Percentiles rank a stretch among this genome's conserved stretches.
phyloP scores from a whole-genome alignment of 23 tunicate species.

The Ascidia mentula region DNA sequence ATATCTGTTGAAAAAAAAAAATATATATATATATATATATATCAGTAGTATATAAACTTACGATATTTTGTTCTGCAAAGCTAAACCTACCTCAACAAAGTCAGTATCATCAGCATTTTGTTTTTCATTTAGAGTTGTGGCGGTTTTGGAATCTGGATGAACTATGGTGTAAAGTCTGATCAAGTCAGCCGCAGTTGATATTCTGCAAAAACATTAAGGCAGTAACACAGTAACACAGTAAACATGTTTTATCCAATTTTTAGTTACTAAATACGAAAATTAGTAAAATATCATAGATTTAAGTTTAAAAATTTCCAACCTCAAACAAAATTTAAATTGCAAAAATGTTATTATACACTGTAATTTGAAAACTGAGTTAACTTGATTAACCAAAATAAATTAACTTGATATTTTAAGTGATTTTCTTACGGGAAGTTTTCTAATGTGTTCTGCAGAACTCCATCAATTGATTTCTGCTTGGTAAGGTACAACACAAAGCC shows the following conservation, averaged over 20 bases:
- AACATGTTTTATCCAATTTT: too few relatives aligned
- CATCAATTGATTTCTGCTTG: constrained; percentile 56
- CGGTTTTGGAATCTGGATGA: constrained; percentile 33
- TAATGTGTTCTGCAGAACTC: constrained; percentile 34
- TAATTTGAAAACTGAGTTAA: too few relatives aligned
- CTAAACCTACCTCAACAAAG: constrained; percentile 17
- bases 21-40: background rate
- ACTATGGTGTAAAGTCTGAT: constrained; percentile 17
- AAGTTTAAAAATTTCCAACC: too few relatives aligned
- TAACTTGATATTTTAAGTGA: too few relatives aligned
- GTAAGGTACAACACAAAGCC: constrained; percentile 68
- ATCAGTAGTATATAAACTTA: too few relatives aligned
- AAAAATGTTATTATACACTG: too few relatives aligned
- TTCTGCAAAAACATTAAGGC: too few relatives aligned
- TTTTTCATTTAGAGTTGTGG: background rate
- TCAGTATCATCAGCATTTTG: background rate
- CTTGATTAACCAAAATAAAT: background rate
- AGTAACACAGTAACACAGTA: too few relatives aligned
- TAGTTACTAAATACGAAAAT: too few relatives aligned
- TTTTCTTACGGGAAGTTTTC: constrained; percentile 58
- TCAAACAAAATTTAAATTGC: too few relatives aligned
- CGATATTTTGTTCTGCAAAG: background rate
- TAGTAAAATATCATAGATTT: too few relatives aligned
- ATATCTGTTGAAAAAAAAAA: constrained; percentile 7
- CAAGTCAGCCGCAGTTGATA: constrained; percentile 37